These are phyloP conservation scores for Pterois miles DNA, from an alignment of 2,797 vertebrate genomes.

Conservation along the genomic window DNA sequence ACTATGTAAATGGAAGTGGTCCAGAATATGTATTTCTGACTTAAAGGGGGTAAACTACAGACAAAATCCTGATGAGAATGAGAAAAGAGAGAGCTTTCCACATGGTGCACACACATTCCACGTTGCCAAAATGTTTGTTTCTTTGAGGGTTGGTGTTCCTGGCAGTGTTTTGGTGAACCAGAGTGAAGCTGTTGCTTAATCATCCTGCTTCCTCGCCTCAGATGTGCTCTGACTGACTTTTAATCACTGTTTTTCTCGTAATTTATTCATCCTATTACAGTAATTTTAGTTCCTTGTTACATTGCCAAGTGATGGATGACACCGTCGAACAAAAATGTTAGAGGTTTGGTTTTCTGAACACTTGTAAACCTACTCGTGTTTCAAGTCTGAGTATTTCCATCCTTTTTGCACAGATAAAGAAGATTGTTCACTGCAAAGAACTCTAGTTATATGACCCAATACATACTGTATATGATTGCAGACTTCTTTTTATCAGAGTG, in stretches of 20 bases:
- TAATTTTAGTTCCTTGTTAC: background rate
- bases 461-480: background rate
- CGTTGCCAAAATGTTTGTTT: constrained; percentile 12
- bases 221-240: background rate
- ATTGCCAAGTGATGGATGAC: background rate
- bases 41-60: background rate
- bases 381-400: background rate
- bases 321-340: background rate
- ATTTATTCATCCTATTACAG: background rate
- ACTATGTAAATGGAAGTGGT: background rate
- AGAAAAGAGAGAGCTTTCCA: background rate
- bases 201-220: background rate
- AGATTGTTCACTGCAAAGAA: background rate
- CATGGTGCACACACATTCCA: background rate
- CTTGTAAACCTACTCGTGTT: background rate
- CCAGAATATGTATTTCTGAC: background rate
- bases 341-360: background rate
- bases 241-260: background rate
- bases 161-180: constrained; percentile 7
- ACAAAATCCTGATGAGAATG: background rate
- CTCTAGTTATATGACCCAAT: background rate
- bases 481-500: background rate
- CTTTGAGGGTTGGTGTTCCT: constrained; percentile 9
- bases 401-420: background rate
- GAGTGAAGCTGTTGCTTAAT: background rate